Base-by-base conservation (phyloP, 2,113 vertebrate genomes). In the Anser cygnoides region DNA sequence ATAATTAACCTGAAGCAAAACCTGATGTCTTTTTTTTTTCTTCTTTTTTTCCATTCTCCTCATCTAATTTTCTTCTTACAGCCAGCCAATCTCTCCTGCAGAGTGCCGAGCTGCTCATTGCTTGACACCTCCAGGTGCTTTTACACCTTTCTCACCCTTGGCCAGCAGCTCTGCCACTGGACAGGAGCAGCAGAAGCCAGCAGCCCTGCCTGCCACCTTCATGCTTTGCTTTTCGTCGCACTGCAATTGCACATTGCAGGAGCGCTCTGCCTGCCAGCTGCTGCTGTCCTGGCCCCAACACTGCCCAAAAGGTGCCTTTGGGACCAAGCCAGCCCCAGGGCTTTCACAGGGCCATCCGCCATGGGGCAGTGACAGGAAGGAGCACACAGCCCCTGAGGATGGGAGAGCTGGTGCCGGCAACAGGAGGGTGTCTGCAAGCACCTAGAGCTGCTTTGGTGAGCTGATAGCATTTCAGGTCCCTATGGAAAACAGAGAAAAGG, bases 1-100 rank as follows among this genome's bases (percentile, higher is more conserved):
- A 92, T 94, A 85, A 95, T 97, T 89, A 91, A 95, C 84, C 93
- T 62, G 67, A 81, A 41, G 49, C 87, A 95, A 59, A 65, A 26
- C 35, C 58, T n/a, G 2, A 15, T 26, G 57, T 9, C 61, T 84
- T 54, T 74, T 59, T 26, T 23, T 33, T 74, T 63, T 26, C 20
- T 33, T 10, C 61, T 89, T 49, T 74, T 63, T 26, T 20, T 29
- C 49, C 52, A 11, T 72, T 71, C 74, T 76, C n/a, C 39, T 6
- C 8, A 23, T 6, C 57, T 31, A 6, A 3, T 59, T 72, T 66
- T 35, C 23, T 52, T 72, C 35, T 31, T 15, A 0, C 16, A 68
- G 54, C 31, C 67, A 66, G 33, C 39, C 70, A 39, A 49, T 65
- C 33, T 78, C 74, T 72, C 22, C 70, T 49, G 6, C 73, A 22